Percentiles rank a stretch among this genome's conserved stretches.
These are phyloP conservation scores for Sander lucioperca DNA, from an alignment of 2,113 vertebrate genomes.

Conservation along the genomic window DNA sequence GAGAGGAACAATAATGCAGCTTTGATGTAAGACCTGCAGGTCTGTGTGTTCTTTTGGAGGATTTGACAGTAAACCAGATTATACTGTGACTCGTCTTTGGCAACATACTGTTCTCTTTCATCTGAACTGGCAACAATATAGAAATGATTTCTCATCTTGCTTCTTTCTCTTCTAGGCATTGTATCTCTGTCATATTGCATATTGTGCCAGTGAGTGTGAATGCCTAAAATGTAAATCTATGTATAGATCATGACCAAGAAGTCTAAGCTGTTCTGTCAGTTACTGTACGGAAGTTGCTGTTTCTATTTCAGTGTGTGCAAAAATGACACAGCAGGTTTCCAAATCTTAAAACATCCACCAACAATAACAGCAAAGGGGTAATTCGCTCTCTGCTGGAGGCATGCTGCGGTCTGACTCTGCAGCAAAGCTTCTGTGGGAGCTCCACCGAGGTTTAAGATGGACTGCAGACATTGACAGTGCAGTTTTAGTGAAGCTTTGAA, in stretches of 20 bases:
- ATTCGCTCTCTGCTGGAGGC: slow-evolving; percentile 42
- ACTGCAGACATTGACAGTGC: slow-evolving; percentile 17
- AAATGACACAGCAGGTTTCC: slow-evolving; percentile 50
- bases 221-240: slow-evolving; percentile 23
- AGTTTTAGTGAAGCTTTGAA: slow-evolving; percentile 16
- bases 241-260: slow-evolving; percentile 7
- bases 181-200: not conserved
- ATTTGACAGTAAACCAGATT: slow-evolving; percentile 58
- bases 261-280: not conserved
- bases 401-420: slow-evolving; percentile 29
- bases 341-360: slow-evolving; percentile 32
- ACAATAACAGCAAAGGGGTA: slow-evolving; percentile 45
- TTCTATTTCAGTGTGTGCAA: slow-evolving; percentile 19
- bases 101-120: slow-evolving; percentile 27
- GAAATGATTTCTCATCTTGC: not conserved
- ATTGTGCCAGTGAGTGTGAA: slow-evolving; percentile 21
- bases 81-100: slow-evolving; percentile 36
- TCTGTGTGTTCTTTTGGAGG: slow-evolving; percentile 26
- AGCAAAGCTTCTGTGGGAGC: slow-evolving; percentile 28
- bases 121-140: slow-evolving; percentile 42
- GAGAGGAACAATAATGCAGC: slow-evolving; percentile 44
- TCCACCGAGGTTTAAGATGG: slow-evolving; percentile 3
- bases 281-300: slow-evolving; percentile 17
- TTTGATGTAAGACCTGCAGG: slow-evolving; percentile 41
- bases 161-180: slow-evolving; percentile 28